Evolutionary conservation across 2,888 invertebrate genomes (phyloP).

Genomic region (Hyposoter dolosus): DNA sequence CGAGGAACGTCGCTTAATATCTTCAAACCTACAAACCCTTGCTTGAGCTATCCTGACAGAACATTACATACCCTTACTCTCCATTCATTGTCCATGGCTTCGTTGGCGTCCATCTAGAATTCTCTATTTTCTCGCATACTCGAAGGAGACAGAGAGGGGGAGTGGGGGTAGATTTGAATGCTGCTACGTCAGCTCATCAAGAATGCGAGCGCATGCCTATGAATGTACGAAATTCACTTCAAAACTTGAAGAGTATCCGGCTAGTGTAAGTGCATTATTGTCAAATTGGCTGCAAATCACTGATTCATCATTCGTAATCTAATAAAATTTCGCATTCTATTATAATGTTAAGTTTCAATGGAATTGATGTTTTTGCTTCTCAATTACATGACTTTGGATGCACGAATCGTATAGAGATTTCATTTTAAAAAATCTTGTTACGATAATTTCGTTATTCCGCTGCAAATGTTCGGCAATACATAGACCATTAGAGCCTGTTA

Average conservation of each 20-base stretch:
- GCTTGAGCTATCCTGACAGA: conserved; percentile 43
- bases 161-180: conserved; percentile 10
- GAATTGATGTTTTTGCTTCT: not conserved
- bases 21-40: conserved; percentile 31
- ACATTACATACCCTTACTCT: conserved; percentile 47
- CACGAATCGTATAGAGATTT: not conserved
- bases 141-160: not conserved
- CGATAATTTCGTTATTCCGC: not conserved
- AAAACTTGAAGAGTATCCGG: conserved; percentile 9
- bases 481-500: not conserved
- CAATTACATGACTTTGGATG: not conserved
- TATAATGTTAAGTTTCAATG: not conserved
- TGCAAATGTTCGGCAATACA: not conserved
- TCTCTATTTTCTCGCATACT: conserved; percentile 42
- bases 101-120: conserved; percentile 48
- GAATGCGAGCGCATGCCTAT: conserved; percentile 13
- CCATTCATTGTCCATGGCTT: conserved; percentile 23
- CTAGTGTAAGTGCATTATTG: not conserved
- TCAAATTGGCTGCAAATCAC: not conserved
- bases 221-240: not conserved
- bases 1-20: conserved; percentile 42
- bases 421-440: not conserved
- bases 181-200: conserved; percentile 9
- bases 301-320: not conserved
- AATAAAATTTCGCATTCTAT: not conserved